A percentile compares a stretch with the other conserved stretches of the same genome.
Conservation (phyloP, 2,113 vertebrate species). For the Osmerus mordax region DNA sequence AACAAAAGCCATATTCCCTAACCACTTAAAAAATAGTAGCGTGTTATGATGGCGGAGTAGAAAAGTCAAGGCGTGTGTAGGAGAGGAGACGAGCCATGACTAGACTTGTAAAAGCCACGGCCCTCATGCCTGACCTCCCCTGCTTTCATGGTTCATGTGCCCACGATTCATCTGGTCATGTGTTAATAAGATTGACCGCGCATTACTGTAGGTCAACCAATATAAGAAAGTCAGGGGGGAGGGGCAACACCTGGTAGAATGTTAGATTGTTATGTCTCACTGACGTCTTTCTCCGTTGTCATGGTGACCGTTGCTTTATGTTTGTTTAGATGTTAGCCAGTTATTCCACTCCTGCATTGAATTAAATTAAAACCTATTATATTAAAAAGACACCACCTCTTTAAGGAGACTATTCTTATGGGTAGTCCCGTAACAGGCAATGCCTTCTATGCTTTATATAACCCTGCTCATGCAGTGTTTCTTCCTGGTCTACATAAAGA, state of each 20-base stretch:
- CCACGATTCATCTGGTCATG: too few relatives aligned
- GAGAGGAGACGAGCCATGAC: conserved; percentile 47
- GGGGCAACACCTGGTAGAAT: conserved; percentile 6
- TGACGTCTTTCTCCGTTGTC: too few relatives aligned
- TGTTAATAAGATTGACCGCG: conserved; percentile 22
- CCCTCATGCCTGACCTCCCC: conserved; percentile 42
- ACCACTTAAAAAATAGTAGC: conserved; percentile 11
- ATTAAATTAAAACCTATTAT: neutral
- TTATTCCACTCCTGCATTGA: too few relatives aligned
- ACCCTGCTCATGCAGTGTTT: neutral
- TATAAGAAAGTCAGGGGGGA: conserved; percentile 23
- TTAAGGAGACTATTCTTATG: neutral
- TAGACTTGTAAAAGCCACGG: conserved; percentile 43
- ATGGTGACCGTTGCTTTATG: too few relatives aligned
- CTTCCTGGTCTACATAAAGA: neutral
- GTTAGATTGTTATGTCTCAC: too few relatives aligned
- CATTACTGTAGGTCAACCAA: conserved; percentile 17
- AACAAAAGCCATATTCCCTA: neutral
- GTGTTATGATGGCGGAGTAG: conserved; percentile 23
- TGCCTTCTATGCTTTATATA: neutral
- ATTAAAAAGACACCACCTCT: neutral
- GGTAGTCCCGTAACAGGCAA: too few relatives aligned
- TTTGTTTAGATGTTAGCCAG: too few relatives aligned
- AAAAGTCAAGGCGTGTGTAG: conserved; percentile 20
- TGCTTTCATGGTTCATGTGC: too few relatives aligned